Evolutionary conservation across 2,113 vertebrate genomes (phyloP).

Genomic region (Paedocypris sp.): DNA sequence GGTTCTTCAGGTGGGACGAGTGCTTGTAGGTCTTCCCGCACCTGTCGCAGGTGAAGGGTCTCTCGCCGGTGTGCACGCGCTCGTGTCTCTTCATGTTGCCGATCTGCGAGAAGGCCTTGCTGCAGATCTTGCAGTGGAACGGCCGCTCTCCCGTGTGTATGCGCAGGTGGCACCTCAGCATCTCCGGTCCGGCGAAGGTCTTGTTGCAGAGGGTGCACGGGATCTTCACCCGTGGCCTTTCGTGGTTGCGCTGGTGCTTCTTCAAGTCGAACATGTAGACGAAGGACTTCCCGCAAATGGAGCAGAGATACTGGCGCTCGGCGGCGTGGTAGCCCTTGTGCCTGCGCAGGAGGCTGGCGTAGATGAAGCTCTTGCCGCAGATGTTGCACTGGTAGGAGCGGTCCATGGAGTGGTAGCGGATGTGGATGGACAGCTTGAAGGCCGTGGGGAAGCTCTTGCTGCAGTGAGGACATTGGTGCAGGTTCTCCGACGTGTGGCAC

Average conservation of each 20-base stretch:
- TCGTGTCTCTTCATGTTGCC: slow-evolving; percentile 42
- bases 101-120: slow-evolving; percentile 35
- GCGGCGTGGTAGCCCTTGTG: slow-evolving; percentile 53
- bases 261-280: slow-evolving; percentile 40
- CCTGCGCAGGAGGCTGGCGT: slow-evolving; percentile 36
- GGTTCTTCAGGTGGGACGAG: slow-evolving; percentile 38
- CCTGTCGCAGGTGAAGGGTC: slow-evolving; percentile 36
- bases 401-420: slow-evolving; percentile 41
- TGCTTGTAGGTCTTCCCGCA: slow-evolving; percentile 56
- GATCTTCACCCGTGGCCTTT: slow-evolving; percentile 22
- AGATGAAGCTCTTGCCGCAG: slow-evolving; percentile 49
- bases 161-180: slow-evolving; percentile 46
- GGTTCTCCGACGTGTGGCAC: slow-evolving; percentile 41
- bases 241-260: slow-evolving; percentile 38
- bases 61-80: slow-evolving; percentile 21
- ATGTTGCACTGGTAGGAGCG: slow-evolving; percentile 45
- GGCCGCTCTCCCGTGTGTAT: slow-evolving; percentile 51
- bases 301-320: slow-evolving; percentile 41
- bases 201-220: slow-evolving; percentile 34
- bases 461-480: slow-evolving; percentile 50
- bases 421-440: slow-evolving; percentile 46
- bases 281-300: slow-evolving; percentile 35
- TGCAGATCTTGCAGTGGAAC: slow-evolving; percentile 31
- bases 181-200: slow-evolving; percentile 31
- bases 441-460: slow-evolving; percentile 43